phyloP scores from a whole-genome alignment of 2,888 invertebrate genomes.

The Aquatica leii region DNA sequence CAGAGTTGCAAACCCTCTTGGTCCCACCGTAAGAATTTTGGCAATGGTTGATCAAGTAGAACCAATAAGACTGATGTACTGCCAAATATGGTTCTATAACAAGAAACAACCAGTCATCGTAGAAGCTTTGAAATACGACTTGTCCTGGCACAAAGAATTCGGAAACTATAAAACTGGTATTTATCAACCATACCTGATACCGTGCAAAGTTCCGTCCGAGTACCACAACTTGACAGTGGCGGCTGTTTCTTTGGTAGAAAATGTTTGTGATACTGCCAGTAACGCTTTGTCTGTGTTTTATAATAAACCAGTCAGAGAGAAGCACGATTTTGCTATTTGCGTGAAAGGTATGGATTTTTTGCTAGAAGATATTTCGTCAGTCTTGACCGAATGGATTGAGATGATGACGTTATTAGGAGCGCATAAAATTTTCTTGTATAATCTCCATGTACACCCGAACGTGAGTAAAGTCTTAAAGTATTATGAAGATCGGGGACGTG shows the following conservation, averaged over 20 bases:
- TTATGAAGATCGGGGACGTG: constrained; percentile 49
- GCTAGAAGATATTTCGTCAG: constrained; percentile 82
- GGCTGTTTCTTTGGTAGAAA: constrained; percentile 84
- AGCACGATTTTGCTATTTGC: constrained; percentile 84
- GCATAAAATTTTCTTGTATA: constrained; percentile 87
- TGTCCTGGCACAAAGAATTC: constrained; percentile 89
- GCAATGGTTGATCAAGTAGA: constrained; percentile 84
- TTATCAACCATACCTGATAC: constrained; percentile 85
- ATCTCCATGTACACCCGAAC: constrained; percentile 85
- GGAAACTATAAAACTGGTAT: constrained; percentile 85
- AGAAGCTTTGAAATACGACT: constrained; percentile 82
- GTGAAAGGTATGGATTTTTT: constrained; percentile 91
- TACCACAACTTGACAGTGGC: constrained; percentile 74
- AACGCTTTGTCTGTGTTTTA: constrained; percentile 82
- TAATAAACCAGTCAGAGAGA: constrained; percentile 68
- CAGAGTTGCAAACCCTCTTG: constrained; percentile 74
- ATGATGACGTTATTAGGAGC: constrained; percentile 82
- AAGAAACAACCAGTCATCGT: constrained; percentile 77
- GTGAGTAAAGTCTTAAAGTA: constrained; percentile 75
- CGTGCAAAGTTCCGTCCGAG: constrained; percentile 80
- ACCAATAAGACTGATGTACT: constrained; percentile 77
- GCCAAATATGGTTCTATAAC: constrained; percentile 85
- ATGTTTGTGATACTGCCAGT: constrained; percentile 79
- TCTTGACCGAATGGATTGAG: constrained; percentile 92
- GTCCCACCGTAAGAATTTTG: constrained; percentile 79